Percentiles rank a stretch among this genome's conserved stretches.
phyloP scores from a whole-genome alignment of 2,888 invertebrate genomes.

The Abrostola tripartita region DNA sequence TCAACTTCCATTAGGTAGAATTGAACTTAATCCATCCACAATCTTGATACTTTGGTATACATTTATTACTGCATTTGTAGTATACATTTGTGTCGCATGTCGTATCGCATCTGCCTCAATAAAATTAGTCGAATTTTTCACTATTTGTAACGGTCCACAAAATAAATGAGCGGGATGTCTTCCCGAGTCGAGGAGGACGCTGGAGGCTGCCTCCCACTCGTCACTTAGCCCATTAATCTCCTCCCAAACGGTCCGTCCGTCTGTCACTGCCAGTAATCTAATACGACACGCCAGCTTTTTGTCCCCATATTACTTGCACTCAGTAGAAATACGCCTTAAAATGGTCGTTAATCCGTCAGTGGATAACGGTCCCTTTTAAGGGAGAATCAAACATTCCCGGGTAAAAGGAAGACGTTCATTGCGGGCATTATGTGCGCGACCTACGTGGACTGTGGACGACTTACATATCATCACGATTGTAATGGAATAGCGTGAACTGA shows the following conservation, averaged over 20 bases:
- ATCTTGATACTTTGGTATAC: too few relatives aligned
- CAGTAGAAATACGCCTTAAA: constrained; percentile 79
- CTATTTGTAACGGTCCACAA: constrained; percentile 73
- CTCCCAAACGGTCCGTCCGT: constrained; percentile 81
- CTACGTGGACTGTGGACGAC: constrained; percentile 28
- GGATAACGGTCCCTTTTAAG: constrained; percentile 73
- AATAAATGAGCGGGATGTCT: constrained; percentile 78
- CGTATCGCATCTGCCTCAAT: constrained; percentile 44
- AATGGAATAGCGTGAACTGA: constrained; percentile 28
- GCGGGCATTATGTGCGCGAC: constrained; percentile 48
- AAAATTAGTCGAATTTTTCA: constrained; percentile 79
- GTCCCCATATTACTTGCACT: constrained; percentile 83
- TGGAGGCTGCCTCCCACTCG: constrained; percentile 79
- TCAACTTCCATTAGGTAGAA: too few relatives aligned
- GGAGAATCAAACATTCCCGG: constrained; percentile 72
- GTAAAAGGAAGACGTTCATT: constrained; percentile 66
- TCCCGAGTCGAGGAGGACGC: constrained; percentile 67
- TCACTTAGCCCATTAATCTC: constrained; percentile 87
- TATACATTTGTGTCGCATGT: constrained; percentile 18
- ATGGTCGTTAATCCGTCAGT: constrained; percentile 79
- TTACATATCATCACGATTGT: constrained; percentile 49
- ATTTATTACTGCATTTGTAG: not conserved
- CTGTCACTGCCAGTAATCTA: constrained; percentile 87
- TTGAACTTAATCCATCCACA: too few relatives aligned
- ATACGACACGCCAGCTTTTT: constrained; percentile 87